Conservation (phyloP, 2,797 vertebrate species). For the Hyperoplus lanceolatus region DNA sequence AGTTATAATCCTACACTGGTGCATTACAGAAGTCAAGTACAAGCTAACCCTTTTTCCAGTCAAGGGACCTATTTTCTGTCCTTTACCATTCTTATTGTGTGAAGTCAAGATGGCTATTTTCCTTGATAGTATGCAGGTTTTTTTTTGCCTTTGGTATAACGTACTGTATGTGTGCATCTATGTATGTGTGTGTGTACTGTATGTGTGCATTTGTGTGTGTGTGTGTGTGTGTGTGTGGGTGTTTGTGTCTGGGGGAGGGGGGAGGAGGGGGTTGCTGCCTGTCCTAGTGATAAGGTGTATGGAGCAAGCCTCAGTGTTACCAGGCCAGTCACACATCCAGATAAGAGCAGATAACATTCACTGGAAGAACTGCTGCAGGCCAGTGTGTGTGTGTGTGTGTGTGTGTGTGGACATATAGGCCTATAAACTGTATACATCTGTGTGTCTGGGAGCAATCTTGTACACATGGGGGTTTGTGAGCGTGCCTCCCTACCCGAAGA, state of each 20-base stretch:
- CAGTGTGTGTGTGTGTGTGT: constrained; percentile 28
- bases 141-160: not conserved
- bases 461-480: constrained; percentile 63
- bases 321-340: constrained; percentile 82
- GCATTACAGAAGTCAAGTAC: constrained; percentile 18
- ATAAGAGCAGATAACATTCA: constrained; percentile 87
- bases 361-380: constrained; percentile 76
- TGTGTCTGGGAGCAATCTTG: constrained; percentile 72
- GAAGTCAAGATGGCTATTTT: constrained; percentile 24
- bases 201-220: constrained; percentile 29
- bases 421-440: constrained; percentile 65
- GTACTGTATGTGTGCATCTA: constrained; percentile 31
- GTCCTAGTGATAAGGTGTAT: constrained; percentile 71
- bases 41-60: constrained; percentile 19
- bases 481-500: constrained; percentile 47
- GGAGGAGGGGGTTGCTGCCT: constrained; percentile 41
- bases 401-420: constrained; percentile 43
- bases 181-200: constrained; percentile 26
- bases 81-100: constrained; percentile 16
- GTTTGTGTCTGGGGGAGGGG: constrained; percentile 24
- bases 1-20: not conserved
- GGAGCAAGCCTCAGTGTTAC: constrained; percentile 79
- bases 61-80: constrained; percentile 10
- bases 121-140: constrained; percentile 39
- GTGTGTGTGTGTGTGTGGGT: constrained; percentile 9